Base-by-base conservation (phyloP, 2,888 invertebrate genomes). In the Volucella zonaria region DNA sequence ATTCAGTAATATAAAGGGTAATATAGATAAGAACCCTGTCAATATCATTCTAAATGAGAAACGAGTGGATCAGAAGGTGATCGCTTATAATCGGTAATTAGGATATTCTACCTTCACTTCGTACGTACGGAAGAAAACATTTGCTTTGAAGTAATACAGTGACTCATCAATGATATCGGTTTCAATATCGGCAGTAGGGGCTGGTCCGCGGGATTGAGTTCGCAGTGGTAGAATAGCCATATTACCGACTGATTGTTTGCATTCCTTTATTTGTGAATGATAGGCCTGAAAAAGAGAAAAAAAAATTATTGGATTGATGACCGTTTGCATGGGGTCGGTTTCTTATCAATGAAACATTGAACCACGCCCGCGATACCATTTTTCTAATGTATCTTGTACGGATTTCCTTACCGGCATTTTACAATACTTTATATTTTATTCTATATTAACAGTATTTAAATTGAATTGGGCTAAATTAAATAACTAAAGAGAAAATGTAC, bases 51-150 rank as follows among this genome's bases (percentile, higher is more conserved):
- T 98, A 92, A 73, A 94, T 94, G 11, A 12, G 10, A 18, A 15
- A n/a, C 38, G 12, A 58, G 23, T 14, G 6, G 3, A 54, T 68
- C 15, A 15, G 1, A 47, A 40, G 3, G 11, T n/a, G 15, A 14
- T 12, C 15, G 3, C 12, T 18, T 9, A 42, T 12, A 45, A 14
- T 31, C 31, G 31, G 6, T 31, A 31, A 31, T 6, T 31, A 2
- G 1, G 8, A 2, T 3, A 8, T 3, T 8, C 51, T 92, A 97
- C 97, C 95, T 99, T 99, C 82, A 99, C 98, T 93, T 99, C 99
- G 92, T 99, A 99, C 45, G 98, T 99, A 88, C 99, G 95, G 92
- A 99, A 99, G 93, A 99, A 99, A 0, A 99, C 98, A 93, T 99
- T 99, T 0, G 99, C 99, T 93, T 98, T 99, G 92, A 99, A 99